Evolutionary conservation across 1,140 invertebrate species (phyloP).

Genomic region (Rhizoglyphus robini): DNA sequence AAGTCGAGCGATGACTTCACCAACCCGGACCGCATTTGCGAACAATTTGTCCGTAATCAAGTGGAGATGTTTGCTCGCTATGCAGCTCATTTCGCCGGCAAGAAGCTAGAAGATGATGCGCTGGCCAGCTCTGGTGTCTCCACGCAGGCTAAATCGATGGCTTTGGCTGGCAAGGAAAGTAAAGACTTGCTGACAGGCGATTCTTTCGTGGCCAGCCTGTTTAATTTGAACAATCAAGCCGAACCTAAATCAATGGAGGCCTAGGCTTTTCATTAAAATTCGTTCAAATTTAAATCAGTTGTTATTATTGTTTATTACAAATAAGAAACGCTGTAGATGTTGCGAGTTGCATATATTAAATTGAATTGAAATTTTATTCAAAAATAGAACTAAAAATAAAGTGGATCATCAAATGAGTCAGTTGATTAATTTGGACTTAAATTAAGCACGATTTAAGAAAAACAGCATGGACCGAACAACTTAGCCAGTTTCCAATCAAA

Average conservation of each 20-base stretch:
- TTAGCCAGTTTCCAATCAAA: no score
- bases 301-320: not conserved
- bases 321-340: not conserved
- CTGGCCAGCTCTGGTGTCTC: not conserved
- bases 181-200: not conserved
- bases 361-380: not conserved
- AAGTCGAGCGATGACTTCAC: not conserved
- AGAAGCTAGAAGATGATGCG: not conserved
- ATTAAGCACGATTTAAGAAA: no score
- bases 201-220: not conserved
- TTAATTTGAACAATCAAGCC: not conserved
- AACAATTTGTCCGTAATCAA: constrained; percentile 7
- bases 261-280: no score
- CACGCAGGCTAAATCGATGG: not conserved
- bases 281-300: not conserved
- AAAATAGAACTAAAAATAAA: no score
- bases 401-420: no score
- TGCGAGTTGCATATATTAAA: not conserved
- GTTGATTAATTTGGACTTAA: no score
- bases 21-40: not conserved
- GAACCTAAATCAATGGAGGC: not conserved
- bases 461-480: no score
- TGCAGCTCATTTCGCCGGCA: not conserved
- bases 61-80: not conserved
- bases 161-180: not conserved